Evolutionary conservation across 2,797 vertebrate species (phyloP).

Genomic region (Tenualosa thibaudeaui): DNA sequence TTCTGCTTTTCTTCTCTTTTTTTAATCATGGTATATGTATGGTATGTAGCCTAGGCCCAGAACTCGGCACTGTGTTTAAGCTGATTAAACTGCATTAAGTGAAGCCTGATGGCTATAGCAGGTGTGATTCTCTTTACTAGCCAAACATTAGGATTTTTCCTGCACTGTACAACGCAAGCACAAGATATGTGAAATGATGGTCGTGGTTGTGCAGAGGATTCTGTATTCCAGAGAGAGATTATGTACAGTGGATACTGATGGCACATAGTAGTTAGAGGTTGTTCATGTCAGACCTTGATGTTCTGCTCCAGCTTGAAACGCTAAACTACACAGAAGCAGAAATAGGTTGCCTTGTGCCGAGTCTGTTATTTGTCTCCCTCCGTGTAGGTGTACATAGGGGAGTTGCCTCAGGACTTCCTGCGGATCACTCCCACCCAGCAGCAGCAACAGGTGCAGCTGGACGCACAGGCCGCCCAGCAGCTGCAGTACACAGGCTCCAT

Average conservation of each 20-base stretch:
- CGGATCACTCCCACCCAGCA: constrained; percentile 91
- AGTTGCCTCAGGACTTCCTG: constrained; percentile 94
- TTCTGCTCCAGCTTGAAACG: not conserved
- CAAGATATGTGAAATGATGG: not conserved
- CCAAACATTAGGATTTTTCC: not conserved
- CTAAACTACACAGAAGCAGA: not conserved
- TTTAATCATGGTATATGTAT: not conserved
- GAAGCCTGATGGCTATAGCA: not conserved
- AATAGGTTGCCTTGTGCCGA: no score
- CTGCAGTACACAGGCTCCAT: constrained; percentile 87
- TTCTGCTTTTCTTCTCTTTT: not conserved
- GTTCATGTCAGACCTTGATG: no score
- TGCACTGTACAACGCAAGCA: not conserved
- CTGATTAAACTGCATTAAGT: not conserved
- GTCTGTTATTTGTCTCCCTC: not conserved
- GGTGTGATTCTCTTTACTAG: not conserved
- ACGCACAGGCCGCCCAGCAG: constrained; percentile 91
- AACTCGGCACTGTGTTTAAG: not conserved
- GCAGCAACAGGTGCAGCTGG: constrained; percentile 93
- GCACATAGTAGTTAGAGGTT: not conserved
- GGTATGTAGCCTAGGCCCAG: not conserved
- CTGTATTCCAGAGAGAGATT: not conserved
- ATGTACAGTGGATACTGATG: not conserved
- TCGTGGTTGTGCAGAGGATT: not conserved
- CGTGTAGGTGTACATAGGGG: constrained; percentile 88